These are phyloP conservation scores for Hapalemur alaotrensis DNA, from an alignment of 2,797 vertebrate species.

Conservation along the genomic window DNA sequence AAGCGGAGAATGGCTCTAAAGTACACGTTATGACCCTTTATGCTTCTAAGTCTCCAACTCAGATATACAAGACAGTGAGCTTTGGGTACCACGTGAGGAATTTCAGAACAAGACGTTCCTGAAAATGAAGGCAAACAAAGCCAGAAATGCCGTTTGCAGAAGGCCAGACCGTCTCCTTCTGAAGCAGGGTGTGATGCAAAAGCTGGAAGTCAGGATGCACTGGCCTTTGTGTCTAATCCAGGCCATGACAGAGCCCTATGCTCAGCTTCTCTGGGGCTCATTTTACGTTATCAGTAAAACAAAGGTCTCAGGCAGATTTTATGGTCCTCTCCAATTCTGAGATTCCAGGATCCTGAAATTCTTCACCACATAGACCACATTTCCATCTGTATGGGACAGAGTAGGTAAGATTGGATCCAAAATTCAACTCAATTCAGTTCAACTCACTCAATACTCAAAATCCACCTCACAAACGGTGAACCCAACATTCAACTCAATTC, in stretches of 20 bases:
- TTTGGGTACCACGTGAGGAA: neutral
- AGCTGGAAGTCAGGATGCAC: neutral
- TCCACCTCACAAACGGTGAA: neutral
- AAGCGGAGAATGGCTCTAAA: neutral
- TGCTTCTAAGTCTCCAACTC: neutral
- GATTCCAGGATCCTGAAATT: neutral
- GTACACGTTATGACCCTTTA: neutral
- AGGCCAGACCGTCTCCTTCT: neutral
- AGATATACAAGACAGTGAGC: neutral
- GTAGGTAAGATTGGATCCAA: neutral
- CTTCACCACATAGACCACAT: neutral
- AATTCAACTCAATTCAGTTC: neutral
- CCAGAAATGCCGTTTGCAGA: neutral
- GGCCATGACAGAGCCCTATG: fast-evolving
- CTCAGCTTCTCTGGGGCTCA: neutral
- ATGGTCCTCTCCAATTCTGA: neutral
- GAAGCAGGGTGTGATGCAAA: neutral
- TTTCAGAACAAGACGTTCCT: neutral
- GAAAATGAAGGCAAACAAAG: neutral
- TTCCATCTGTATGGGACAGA: neutral
- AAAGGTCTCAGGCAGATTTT: neutral
- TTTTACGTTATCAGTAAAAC: neutral
- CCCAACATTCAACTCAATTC: neutral
- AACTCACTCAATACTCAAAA: neutral
- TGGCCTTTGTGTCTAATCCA: fast-evolving